Conservation (phyloP, 2,797 vertebrate species). For the Eidolon dupreanum region DNA sequence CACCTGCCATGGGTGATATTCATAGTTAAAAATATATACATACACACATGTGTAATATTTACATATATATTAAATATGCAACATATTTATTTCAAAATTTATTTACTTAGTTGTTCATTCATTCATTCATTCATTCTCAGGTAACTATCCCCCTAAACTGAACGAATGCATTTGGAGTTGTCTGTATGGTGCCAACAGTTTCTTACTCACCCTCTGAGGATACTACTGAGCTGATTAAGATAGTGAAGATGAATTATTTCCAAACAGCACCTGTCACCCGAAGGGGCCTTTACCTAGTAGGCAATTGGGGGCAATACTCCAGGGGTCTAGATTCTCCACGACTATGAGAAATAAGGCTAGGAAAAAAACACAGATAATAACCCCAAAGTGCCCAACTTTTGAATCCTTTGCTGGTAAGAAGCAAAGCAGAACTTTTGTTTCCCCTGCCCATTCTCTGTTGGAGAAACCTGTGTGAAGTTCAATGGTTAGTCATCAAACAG, state of each 20-base stretch:
- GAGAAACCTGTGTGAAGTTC: not conserved
- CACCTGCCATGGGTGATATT: not conserved
- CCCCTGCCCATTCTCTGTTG: not conserved
- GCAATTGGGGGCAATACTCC: not conserved
- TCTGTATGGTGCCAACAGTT: not conserved
- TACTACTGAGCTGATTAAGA: not conserved
- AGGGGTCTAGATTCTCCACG: not conserved
- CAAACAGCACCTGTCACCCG: not conserved
- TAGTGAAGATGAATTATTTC: not conserved
- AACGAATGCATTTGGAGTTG: not conserved
- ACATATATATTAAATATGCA: not conserved
- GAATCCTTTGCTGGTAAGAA: not conserved
- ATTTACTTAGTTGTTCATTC: not conserved
- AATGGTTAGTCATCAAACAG: fast-evolving
- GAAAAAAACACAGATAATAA: not conserved
- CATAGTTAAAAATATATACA: not conserved
- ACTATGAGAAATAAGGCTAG: not conserved
- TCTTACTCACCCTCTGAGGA: not conserved
- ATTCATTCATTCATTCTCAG: not conserved
- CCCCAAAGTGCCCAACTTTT: not conserved
- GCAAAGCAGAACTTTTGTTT: not conserved
- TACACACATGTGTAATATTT: not conserved
- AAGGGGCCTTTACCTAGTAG: not conserved
- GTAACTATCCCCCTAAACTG: not conserved
- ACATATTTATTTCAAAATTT: not conserved